Evolutionary conservation across 1,140 invertebrate genomes (phyloP), one percentile per base, ranked within the genome.

Genomic region (Drosophila willistoni): DNA sequence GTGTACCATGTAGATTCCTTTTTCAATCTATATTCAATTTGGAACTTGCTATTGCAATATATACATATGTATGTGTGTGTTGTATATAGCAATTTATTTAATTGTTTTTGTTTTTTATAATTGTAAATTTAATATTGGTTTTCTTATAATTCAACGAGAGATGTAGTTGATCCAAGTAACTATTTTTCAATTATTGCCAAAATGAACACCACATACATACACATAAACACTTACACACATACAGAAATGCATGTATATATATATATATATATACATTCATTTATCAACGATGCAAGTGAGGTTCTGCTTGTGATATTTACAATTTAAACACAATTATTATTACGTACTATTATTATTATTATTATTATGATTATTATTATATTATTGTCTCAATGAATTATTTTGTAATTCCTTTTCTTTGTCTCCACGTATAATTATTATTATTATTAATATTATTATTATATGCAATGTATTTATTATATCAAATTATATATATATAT

Each of bases 301-400:
- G 84, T 51, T 83, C 84, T 89, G 80, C 84, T 89, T 89, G 84
- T 89, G 84, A 89, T 89, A 89, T 89, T 89, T 89, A 89, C 84
- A 89, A 89, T 87, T 89, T 89, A 51, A 51, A 89, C 77, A 89
- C 79, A 67, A 87, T 89, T 82, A 87, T 82, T 70, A 87, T 79
- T 60, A 81, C 71, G 44, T 51, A 51, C 44, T 77, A 80, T 73
- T 86, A 81, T 76, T 57, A 82, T 67, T 79, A 70, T 36, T 36
- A 36, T 70, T 68, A 68, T 73, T 81, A n/a, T n/a, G n/a, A 82
- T 67, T 79, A 70, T 36, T 36, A 36, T 70, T 68, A 68, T 73
- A 81, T 76, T 57, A 70, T 74, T 60, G 64, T 71, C 68, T 81
- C 56, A 72, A 66, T 73, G 56, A 29, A 55, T 13, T 57, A 59